Percentiles rank a stretch among this genome's conserved stretches.
phyloP scores from a whole-genome alignment of 2,797 vertebrate species.

The Pachyuromys duprasi region DNA sequence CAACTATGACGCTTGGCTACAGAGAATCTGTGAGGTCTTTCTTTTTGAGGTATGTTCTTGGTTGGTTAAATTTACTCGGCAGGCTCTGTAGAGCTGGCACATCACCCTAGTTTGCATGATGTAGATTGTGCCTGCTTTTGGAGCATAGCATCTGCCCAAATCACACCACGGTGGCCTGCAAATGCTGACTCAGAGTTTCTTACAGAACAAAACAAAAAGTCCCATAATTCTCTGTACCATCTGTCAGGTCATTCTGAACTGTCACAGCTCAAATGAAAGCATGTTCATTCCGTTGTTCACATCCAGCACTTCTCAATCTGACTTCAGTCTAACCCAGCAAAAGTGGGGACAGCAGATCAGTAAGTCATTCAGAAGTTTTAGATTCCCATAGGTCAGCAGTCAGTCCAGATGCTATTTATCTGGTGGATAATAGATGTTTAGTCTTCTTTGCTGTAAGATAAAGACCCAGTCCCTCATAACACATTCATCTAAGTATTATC shows the following conservation, averaged over 20 bases:
- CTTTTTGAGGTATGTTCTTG: background rate
- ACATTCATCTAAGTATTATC: background rate
- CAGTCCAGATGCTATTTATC: background rate
- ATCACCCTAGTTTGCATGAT: background rate
- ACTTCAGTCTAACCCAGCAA: conserved; percentile 9
- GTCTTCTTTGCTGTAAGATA: background rate
- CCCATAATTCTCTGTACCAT: background rate
- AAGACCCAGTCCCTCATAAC: background rate
- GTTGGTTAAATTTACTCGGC: background rate
- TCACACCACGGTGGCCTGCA: background rate
- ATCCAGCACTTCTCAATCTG: background rate
- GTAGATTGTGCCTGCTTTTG: background rate
- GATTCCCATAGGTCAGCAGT: background rate
- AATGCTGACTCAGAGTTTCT: background rate
- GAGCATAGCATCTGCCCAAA: background rate
- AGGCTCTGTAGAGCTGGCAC: background rate
- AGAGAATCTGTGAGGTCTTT: background rate
- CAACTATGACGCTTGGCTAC: background rate
- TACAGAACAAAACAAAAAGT: background rate
- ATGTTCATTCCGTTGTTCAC: background rate
- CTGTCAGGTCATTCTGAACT: background rate
- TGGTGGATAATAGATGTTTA: background rate
- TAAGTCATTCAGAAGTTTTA: background rate
- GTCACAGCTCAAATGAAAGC: background rate
- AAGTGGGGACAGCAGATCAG: background rate